Percentiles rank a stretch among this genome's conserved stretches.
Conservation (phyloP, 2,888 invertebrate species). For the Acanthosoma haemorrhoidale region DNA sequence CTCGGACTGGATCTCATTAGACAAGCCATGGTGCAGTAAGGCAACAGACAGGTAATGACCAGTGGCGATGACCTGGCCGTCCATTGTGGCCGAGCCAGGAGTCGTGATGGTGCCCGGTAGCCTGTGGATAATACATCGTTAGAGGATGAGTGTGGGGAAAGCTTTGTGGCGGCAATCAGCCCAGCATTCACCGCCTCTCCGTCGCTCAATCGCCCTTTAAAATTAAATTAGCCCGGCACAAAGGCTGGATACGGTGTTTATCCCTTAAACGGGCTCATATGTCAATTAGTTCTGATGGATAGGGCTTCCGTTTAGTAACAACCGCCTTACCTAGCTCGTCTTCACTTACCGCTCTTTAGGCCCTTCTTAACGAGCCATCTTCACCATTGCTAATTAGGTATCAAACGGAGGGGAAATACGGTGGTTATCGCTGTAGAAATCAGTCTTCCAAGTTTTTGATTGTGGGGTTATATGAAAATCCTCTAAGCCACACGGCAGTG, state of each 20-base stretch:
- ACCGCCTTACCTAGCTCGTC: background rate
- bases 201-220: slow-evolving; percentile 4
- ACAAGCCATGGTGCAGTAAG: too few relatives aligned
- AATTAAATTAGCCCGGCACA: background rate
- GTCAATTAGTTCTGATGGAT: slow-evolving; percentile 9
- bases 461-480: too few relatives aligned
- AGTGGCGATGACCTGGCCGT: background rate
- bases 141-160: background rate
- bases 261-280: background rate
- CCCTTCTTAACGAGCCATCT: too few relatives aligned
- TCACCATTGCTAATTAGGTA: too few relatives aligned
- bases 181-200: too few relatives aligned
- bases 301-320: slow-evolving; percentile 8
- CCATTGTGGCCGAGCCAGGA: too few relatives aligned
- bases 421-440: too few relatives aligned
- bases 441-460: too few relatives aligned
- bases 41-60: background rate
- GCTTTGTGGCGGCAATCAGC: slow-evolving; percentile 9
- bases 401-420: too few relatives aligned
- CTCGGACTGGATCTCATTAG: background rate
- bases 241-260: background rate
- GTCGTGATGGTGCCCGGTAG: slow-evolving; percentile 2
- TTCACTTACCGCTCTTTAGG: background rate
- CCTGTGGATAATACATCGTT: too few relatives aligned
- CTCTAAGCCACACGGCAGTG: too few relatives aligned